A percentile compares a stretch with the other conserved stretches of the same genome.
phyloP scores from a whole-genome alignment of 2,888 invertebrate species.

The Aspidiotus rigidus region DNA sequence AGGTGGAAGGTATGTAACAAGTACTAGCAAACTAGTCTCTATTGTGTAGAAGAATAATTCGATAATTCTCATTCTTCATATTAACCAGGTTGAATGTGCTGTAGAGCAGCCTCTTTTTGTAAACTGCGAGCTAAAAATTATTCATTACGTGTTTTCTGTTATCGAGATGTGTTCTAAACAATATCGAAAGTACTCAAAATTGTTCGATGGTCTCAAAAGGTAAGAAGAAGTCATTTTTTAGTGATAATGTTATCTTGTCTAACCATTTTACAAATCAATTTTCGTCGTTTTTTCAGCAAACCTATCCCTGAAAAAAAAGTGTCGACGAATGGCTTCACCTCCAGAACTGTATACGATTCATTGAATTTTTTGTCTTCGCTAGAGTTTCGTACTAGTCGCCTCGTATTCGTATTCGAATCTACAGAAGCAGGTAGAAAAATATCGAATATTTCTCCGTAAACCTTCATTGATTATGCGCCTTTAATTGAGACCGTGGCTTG shows the following conservation, averaged over 20 bases:
- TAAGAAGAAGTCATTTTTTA: neutral
- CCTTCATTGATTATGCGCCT: no score
- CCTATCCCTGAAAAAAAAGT: no score
- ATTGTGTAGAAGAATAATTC: no score
- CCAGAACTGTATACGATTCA: no score
- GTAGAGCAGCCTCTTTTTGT: slow-evolving; percentile 12
- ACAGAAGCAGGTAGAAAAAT: neutral
- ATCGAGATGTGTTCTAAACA: neutral
- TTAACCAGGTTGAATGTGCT: slow-evolving; percentile 12
- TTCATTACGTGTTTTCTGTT: slow-evolving; percentile 5
- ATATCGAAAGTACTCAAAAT: slow-evolving; percentile 3
- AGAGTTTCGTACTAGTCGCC: slow-evolving; percentile 3
- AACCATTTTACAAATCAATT: no score
- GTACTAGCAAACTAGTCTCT: no score
- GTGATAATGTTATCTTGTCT: no score
- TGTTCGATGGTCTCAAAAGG: neutral
- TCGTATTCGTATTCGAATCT: slow-evolving; percentile 14
- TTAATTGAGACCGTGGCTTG: neutral
- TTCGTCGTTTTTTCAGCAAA: no score
- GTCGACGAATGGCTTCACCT: no score
- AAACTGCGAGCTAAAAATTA: slow-evolving; percentile 10
- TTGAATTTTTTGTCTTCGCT: slow-evolving; percentile 1
- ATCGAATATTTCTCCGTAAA: no score
- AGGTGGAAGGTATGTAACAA: slow-evolving; percentile 10
- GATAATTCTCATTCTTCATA: neutral